Evolutionary conservation across 2,888 invertebrate genomes (phyloP), one percentile per base, ranked within the genome.

Genomic region (Drosophila niveifrons): DNA sequence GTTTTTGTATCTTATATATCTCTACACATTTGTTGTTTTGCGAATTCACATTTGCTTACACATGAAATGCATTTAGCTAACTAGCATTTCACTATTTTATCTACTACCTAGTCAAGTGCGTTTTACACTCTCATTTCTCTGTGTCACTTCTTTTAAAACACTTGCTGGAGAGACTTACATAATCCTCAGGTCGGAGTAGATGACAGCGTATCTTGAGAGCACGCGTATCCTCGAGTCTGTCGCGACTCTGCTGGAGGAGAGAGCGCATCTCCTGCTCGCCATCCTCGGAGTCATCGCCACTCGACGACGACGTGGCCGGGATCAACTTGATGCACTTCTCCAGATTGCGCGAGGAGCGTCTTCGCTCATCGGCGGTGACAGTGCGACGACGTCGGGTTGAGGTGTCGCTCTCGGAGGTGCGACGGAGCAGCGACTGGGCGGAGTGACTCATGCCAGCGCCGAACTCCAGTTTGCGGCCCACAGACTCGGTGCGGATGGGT

Each of bases 171-270:
- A 10, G 2, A 85, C 93, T 92, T 90, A 93, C 93, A 89, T 93
- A 93, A 86, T 93, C 93, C 83, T 93, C 93, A 10, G 93, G 92
- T 56, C 92, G 86, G 41, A 93, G 84, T 65, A 93, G 84, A 85
- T 92, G 93, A 61, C 92, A 92, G 66, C 92, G 91, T 75, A 92
- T 92, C 72, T 92, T 92, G 10, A 93, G 78, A 7, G 92, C 90
- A 34, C 91, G 90, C 36, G 93, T 93, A 58, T 92, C 91, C 64
- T 93, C 93, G 18, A 93, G 79, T 31, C 91, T 89, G 65, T 90
- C 90, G 72, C 90, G 89, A 65, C 91, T 92, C 79, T 93, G 92
- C 41, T 90, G 84, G 47, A 93, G 66, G 7, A 92, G 76, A 55
- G 90, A 92, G 29, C 90, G 92, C 86, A 92, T 90, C 82, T 93